Conservation (phyloP, 2,888 invertebrate genomes). For the Elegia similella region DNA sequence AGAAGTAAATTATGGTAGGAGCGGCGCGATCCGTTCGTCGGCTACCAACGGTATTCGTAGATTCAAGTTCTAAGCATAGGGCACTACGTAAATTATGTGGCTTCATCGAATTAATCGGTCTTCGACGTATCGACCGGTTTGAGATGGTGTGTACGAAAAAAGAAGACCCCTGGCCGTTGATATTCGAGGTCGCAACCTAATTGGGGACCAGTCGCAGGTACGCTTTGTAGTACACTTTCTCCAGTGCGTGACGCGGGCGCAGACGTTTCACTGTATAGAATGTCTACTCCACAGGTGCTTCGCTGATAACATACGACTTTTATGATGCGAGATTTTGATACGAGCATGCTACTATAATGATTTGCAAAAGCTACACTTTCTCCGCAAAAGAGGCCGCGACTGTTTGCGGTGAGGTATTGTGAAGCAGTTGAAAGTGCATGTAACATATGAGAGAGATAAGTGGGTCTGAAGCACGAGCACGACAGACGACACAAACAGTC, state of each 20-base stretch:
- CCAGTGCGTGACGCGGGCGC: slow-evolving; percentile 67
- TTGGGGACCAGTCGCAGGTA: slow-evolving; percentile 72
- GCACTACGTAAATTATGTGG: slow-evolving; percentile 17
- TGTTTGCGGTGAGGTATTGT: slow-evolving; percentile 28
- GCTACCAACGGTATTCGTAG: slow-evolving; percentile 15
- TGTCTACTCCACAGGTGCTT: slow-evolving; percentile 43
- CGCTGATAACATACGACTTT: slow-evolving; percentile 44
- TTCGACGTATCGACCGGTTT: slow-evolving; percentile 42
- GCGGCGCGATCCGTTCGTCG: slow-evolving; percentile 14
- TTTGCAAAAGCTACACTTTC: slow-evolving; percentile 52
- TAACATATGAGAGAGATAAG: slow-evolving; percentile 27
- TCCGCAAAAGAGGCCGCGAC: slow-evolving; percentile 40
- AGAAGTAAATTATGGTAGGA: slow-evolving; percentile 22
- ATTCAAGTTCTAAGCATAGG: slow-evolving; percentile 18
- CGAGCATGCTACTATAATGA: slow-evolving; percentile 36
- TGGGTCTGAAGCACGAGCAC: slow-evolving; percentile 58
- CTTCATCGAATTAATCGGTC: slow-evolving; percentile 24
- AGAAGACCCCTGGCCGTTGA: slow-evolving; percentile 60
- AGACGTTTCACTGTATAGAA: slow-evolving; percentile 60
- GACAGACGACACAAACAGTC: slow-evolving; percentile 43
- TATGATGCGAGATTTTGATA: slow-evolving; percentile 37
- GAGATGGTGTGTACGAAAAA: slow-evolving; percentile 44
- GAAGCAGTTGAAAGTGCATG: slow-evolving; percentile 23
- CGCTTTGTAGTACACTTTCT: slow-evolving; percentile 77
- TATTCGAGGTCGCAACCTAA: slow-evolving; percentile 78